Conservation (phyloP, 2,888 invertebrate genomes). For the Trachelus troglodyta region DNA sequence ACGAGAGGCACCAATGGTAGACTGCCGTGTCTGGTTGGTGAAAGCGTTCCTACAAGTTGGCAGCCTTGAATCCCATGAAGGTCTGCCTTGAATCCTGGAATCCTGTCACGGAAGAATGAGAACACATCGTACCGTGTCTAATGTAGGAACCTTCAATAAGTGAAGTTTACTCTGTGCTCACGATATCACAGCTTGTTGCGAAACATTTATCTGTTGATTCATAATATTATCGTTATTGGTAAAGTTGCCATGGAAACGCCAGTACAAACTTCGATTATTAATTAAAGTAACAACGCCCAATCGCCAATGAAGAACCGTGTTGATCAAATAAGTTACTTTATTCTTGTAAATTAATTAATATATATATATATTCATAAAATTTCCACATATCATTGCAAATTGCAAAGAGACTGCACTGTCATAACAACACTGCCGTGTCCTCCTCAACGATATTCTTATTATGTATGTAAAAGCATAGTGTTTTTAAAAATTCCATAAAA, state of each 20-base stretch:
- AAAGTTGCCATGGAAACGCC: not conserved
- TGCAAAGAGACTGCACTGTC: too few relatives aligned
- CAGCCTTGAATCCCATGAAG: not conserved
- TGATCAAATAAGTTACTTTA: not conserved
- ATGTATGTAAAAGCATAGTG: too few relatives aligned
- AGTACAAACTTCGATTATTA: not conserved
- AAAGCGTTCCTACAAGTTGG: not conserved
- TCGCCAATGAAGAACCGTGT: not conserved
- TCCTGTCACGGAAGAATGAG: conserved; percentile 4
- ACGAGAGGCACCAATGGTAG: not conserved
- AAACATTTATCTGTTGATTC: not conserved
- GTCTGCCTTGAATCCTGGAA: not conserved
- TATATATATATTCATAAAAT: not conserved
- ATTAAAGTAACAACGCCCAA: not conserved
- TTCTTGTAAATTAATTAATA: not conserved
- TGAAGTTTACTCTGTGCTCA: not conserved
- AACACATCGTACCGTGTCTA: not conserved
- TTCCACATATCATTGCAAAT: not conserved
- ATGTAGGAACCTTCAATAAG: not conserved
- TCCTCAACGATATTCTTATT: too few relatives aligned
- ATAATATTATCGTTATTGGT: not conserved
- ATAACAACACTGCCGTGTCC: too few relatives aligned
- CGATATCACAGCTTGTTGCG: not conserved
- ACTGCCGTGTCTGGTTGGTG: not conserved
- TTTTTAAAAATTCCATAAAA: too few relatives aligned